These are phyloP conservation scores for Sycophila sp. DNA, from an alignment of 1,140 invertebrate genomes.

Conservation along the genomic window DNA sequence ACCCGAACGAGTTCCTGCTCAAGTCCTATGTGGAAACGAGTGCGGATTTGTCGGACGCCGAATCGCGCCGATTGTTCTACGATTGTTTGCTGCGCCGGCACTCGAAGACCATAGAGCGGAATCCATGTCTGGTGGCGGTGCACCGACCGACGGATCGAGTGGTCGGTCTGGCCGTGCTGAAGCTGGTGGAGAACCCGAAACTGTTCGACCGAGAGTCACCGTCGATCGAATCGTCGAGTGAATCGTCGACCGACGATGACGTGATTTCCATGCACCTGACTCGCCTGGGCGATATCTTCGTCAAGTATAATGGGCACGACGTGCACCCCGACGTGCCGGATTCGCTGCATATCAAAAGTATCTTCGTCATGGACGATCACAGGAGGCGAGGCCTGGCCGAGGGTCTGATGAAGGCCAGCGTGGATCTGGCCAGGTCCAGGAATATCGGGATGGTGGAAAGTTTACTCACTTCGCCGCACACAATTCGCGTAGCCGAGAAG, in stretches of 20 bases:
- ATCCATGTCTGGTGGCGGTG: not conserved
- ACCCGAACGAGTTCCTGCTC: not conserved
- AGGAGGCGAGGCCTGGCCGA: conserved; percentile 36
- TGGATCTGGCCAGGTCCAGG: conserved; percentile 21
- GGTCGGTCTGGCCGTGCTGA: not conserved
- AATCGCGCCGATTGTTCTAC: not conserved
- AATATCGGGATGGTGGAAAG: conserved; percentile 41
- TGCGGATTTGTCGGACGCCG: not conserved
- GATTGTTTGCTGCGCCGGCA: not conserved
- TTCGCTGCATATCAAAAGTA: conserved; percentile 30
- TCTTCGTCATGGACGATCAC: conserved; percentile 36
- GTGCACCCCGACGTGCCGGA: not conserved
- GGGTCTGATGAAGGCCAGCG: conserved; percentile 21
- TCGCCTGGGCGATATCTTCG: no score
- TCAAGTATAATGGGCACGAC: no score
- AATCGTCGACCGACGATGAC: not conserved
- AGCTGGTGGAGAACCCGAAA: not conserved
- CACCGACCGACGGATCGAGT: not conserved
- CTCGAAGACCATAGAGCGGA: no score
- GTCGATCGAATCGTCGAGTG: not conserved
- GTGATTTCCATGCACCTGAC: not conserved
- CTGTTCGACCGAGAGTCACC: no score
- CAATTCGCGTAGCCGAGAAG: conserved; percentile 37
- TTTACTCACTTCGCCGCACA: conserved; percentile 42
- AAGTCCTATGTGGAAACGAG: not conserved